Evolutionary conservation across 2,797 vertebrate species (phyloP).

Genomic region (Catostomus latipinnis): DNA sequence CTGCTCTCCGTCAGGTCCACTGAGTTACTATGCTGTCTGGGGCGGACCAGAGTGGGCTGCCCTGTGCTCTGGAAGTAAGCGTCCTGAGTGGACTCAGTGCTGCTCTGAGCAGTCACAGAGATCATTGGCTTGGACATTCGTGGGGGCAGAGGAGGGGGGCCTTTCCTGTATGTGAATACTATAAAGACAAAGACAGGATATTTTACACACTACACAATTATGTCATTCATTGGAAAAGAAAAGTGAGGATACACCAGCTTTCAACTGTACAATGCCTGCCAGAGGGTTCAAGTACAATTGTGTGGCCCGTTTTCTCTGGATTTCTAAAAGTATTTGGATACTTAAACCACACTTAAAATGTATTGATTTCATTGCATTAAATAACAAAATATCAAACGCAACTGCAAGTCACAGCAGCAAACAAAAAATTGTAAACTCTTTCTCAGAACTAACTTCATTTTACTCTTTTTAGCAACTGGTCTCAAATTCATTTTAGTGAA

Average conservation of each 20-base stretch:
- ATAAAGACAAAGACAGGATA: slow-evolving; percentile 52
- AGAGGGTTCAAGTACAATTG: neutral
- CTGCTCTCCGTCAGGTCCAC: slow-evolving; percentile 76
- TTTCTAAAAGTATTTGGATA: too few relatives aligned
- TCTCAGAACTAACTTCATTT: too few relatives aligned
- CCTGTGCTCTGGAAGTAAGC: slow-evolving; percentile 87
- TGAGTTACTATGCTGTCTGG: slow-evolving; percentile 89
- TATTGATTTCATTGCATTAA: too few relatives aligned
- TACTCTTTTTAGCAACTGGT: too few relatives aligned
- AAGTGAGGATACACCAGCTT: neutral
- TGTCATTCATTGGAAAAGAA: neutral
- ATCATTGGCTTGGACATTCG: slow-evolving; percentile 97
- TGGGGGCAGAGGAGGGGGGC: slow-evolving; percentile 93
- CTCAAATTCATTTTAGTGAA: too few relatives aligned
- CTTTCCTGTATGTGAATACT: slow-evolving; percentile 98
- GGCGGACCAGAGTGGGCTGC: slow-evolving; percentile 64
- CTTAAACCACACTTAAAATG: too few relatives aligned
- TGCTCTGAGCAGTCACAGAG: slow-evolving; percentile 96
- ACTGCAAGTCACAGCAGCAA: too few relatives aligned
- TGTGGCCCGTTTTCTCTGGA: neutral
- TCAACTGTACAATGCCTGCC: slow-evolving; percentile 7
- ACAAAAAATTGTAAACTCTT: too few relatives aligned
- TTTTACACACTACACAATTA: neutral
- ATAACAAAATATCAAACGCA: too few relatives aligned
- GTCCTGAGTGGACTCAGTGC: slow-evolving; percentile 96